phyloP scores from a whole-genome alignment of 2,888 invertebrate species.

The Microctonus brassicae region DNA sequence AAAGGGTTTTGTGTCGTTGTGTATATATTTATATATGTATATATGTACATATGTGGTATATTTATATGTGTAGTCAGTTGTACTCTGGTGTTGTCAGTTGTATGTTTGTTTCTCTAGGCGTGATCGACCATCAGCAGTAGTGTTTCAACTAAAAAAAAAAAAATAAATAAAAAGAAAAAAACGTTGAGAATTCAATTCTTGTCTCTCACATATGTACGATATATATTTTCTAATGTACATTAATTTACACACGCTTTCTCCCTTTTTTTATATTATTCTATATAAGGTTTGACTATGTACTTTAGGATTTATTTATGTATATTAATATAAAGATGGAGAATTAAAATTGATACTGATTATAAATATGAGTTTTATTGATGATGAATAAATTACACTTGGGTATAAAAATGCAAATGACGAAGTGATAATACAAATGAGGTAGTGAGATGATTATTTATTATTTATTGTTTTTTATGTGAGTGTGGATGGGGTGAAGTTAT shows the following conservation, averaged over 20 bases:
- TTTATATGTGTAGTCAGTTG: neutral
- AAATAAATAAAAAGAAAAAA: no score
- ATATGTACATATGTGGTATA: no score
- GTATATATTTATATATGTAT: neutral
- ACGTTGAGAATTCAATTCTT: slow-evolving; percentile 6
- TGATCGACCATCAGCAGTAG: slow-evolving; percentile 10
- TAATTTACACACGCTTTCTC: neutral
- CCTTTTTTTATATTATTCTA: no score
- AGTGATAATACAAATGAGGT: no score
- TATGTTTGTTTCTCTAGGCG: neutral
- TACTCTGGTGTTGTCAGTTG: neutral
- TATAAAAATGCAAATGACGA: no score
- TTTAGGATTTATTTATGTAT: no score
- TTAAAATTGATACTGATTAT: neutral
- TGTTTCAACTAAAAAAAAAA: neutral
- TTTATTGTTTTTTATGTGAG: neutral
- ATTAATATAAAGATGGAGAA: neutral
- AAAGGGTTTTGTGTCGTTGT: slow-evolving; percentile 35
- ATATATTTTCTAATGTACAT: no score
- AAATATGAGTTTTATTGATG: neutral
- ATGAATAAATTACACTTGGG: neutral
- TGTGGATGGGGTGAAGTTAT: neutral
- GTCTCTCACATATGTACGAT: neutral
- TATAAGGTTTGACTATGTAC: no score
- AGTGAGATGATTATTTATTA: no score